Conservation (phyloP, 2,113 vertebrate genomes). For the Lycaon pictus region DNA sequence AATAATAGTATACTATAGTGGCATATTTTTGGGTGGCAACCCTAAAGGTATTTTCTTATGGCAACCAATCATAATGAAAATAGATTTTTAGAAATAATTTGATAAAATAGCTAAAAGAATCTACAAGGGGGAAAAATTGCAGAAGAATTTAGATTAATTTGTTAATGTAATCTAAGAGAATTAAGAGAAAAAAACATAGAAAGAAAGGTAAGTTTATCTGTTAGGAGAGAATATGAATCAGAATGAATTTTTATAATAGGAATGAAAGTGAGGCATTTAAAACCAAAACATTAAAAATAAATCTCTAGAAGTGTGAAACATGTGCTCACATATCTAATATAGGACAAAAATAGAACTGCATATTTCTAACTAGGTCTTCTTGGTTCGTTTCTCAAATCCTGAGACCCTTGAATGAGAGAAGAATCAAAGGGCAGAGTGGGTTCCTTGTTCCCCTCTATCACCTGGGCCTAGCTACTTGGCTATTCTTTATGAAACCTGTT, state of each 20-base stretch:
- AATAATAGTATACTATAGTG: background rate
- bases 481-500: background rate
- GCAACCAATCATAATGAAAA: background rate
- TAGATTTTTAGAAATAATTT: background rate
- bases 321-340: background rate
- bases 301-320: background rate
- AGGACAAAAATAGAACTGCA: background rate
- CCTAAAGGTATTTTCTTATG: background rate
- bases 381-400: background rate
- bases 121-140: background rate
- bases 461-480: background rate
- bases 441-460: background rate
- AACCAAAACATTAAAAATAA: constrained; percentile 12
- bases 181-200: constrained; percentile 7
- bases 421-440: background rate
- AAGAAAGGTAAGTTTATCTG: background rate
- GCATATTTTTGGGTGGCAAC: background rate
- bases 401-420: background rate
- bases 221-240: background rate
- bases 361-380: background rate
- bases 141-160: constrained; percentile 42
- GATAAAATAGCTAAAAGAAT: constrained; percentile 20
- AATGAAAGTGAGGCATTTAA: constrained; percentile 41
- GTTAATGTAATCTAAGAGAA: background rate
- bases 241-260: constrained; percentile 20